phyloP scores from a whole-genome alignment of 2,888 invertebrate genomes.

The Melieria crassipennis region DNA sequence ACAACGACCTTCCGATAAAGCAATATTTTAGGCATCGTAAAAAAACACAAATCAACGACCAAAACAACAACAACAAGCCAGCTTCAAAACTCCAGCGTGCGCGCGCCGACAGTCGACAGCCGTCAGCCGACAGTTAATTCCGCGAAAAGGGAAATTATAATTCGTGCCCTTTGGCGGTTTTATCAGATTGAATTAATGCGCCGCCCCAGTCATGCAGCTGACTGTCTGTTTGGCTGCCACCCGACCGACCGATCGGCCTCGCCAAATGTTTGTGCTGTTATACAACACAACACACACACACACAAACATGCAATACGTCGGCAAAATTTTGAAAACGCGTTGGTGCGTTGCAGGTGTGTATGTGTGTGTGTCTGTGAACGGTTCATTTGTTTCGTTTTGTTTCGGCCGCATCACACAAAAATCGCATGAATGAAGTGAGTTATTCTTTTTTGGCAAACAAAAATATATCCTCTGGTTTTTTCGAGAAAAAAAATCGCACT shows the following conservation, averaged over 20 bases:
- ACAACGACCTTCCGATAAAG: no score
- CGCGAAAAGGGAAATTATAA: slow-evolving; percentile 66
- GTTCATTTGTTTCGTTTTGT: slow-evolving; percentile 1
- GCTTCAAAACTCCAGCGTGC: not conserved
- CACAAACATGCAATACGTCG: not conserved
- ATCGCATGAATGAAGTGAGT: slow-evolving; percentile 53
- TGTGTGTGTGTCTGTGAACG: not conserved
- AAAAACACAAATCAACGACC: not conserved
- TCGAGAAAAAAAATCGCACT: not conserved
- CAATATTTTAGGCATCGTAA: no score
- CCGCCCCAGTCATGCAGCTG: slow-evolving; percentile 42
- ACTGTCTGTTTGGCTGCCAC: slow-evolving; percentile 31
- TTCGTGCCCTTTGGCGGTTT: slow-evolving; percentile 64
- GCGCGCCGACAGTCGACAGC: slow-evolving; percentile 3
- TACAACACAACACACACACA: not conserved
- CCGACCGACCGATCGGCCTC: not conserved
- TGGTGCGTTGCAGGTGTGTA: not conserved
- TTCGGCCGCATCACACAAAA: slow-evolving; percentile 17
- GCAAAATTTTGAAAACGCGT: not conserved
- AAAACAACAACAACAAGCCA: not conserved
- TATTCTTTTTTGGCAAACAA: slow-evolving; percentile 7
- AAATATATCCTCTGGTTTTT: slow-evolving; percentile 1
- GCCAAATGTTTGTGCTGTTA: no score
- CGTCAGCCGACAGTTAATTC: slow-evolving; percentile 61
- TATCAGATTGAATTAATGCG: slow-evolving; percentile 66